Conservation (phyloP, 1,140 invertebrate genomes). For the Drosophila ercepeae region DNA sequence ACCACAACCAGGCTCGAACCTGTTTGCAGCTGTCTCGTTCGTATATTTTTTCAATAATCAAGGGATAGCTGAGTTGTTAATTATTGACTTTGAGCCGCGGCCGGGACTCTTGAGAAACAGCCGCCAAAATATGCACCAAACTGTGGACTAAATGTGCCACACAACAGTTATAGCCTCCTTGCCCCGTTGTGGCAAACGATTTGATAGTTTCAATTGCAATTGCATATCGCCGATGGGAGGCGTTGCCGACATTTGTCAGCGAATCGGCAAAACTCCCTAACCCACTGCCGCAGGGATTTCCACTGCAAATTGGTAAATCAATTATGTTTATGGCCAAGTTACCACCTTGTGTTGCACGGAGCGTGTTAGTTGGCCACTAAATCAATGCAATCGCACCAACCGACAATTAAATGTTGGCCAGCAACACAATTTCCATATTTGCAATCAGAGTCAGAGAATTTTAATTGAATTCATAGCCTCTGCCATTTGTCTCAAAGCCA, state of each 20-base stretch:
- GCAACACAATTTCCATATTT: slow-evolving; percentile 64
- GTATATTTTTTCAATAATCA: slow-evolving; percentile 69
- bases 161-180: slow-evolving; percentile 1
- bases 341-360: slow-evolving; percentile 58
- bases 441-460: slow-evolving; percentile 40
- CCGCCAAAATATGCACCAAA: slow-evolving; percentile 52
- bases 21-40: slow-evolving; percentile 68
- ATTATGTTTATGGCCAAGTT: slow-evolving; percentile 71
- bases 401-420: slow-evolving; percentile 56
- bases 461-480: slow-evolving; percentile 51
- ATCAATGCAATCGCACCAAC: slow-evolving; percentile 56
- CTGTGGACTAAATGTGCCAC: slow-evolving; percentile 41
- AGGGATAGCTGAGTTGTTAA: slow-evolving; percentile 75
- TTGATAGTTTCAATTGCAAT: slow-evolving; percentile 15
- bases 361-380: slow-evolving; percentile 48
- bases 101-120: slow-evolving; percentile 20
- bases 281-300: slow-evolving; percentile 49
- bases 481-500: slow-evolving; percentile 34
- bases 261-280: slow-evolving; percentile 36
- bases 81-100: slow-evolving; percentile 54
- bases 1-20: slow-evolving; percentile 35
- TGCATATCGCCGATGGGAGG: slow-evolving; percentile 24
- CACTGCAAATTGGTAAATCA: slow-evolving; percentile 66
- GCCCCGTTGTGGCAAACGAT: too few relatives aligned
- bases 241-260: slow-evolving; percentile 69